phyloP scores from a whole-genome alignment of 2,888 invertebrate genomes.

The Amphiduros pacificus region DNA sequence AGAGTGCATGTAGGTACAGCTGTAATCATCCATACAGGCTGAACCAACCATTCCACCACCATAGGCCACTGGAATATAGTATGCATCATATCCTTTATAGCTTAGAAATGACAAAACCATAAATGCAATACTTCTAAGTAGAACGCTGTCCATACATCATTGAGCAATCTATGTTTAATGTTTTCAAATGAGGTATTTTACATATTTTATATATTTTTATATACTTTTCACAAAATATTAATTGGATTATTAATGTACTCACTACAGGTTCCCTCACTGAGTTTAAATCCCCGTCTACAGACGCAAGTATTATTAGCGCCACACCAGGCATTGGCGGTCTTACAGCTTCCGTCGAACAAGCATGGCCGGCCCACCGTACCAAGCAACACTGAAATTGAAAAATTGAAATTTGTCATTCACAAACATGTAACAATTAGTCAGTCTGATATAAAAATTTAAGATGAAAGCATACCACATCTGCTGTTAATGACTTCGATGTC shows the following conservation, averaged over 20 bases:
- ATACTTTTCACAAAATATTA: too few species aligned
- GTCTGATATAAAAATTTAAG: not conserved
- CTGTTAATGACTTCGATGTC: slow-evolving; percentile 16
- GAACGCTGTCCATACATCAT: too few species aligned
- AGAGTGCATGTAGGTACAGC: slow-evolving; percentile 15
- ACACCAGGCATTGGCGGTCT: slow-evolving; percentile 18
- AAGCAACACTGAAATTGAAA: not conserved
- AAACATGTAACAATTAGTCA: not conserved
- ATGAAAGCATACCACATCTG: slow-evolving; percentile 5
- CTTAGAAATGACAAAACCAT: too few species aligned
- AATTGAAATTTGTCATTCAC: not conserved
- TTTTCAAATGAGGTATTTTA: too few species aligned
- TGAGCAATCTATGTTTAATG: too few species aligned
- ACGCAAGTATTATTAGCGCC: slow-evolving; percentile 19
- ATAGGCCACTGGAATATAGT: too few species aligned
- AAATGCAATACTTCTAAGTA: too few species aligned
- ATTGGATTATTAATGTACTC: too few species aligned
- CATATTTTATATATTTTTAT: too few species aligned
- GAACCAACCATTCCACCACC: not conserved
- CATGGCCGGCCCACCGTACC: slow-evolving; percentile 20
- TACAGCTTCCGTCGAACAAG: slow-evolving; percentile 19
- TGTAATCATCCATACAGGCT: not conserved
- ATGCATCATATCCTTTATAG: too few species aligned
- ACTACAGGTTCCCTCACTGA: slow-evolving; percentile 19
- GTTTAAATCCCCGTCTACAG: slow-evolving; percentile 12